phyloP scores from a whole-genome alignment of 2,797 vertebrate genomes.

The Euthynnus affinis region DNA sequence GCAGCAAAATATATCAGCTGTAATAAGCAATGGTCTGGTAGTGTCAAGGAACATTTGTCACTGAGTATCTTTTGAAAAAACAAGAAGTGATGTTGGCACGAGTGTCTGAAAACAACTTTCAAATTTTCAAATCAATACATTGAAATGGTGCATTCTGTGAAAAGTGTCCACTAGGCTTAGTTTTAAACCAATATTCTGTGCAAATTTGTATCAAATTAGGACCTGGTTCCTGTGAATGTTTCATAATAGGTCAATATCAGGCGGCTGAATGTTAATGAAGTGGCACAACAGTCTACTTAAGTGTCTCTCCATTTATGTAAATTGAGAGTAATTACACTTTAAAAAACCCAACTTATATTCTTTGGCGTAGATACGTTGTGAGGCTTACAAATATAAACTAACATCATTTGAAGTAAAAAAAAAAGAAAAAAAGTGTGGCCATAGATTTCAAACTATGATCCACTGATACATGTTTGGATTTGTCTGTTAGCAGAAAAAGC shows the following conservation, averaged over 20 bases:
- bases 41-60: too few species aligned
- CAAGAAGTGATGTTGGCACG: not conserved
- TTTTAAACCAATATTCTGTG: not conserved
- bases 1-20: too few species aligned
- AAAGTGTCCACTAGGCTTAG: not conserved
- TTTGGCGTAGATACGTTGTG: too few species aligned
- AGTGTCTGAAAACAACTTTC: not conserved
- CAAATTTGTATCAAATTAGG: not conserved
- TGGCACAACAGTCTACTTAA: constrained; percentile 12
- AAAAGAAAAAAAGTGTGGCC: too few species aligned
- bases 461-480: too few species aligned
- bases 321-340: not conserved
- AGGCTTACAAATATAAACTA: too few species aligned
- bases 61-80: too few species aligned
- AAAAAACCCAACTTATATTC: too few species aligned
- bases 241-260: not conserved
- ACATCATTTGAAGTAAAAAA: too few species aligned
- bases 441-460: too few species aligned
- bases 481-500: too few species aligned
- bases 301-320: not conserved
- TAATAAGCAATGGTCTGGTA: too few species aligned
- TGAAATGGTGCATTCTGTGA: not conserved
- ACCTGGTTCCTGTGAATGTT: not conserved
- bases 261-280: not conserved
- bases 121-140: not conserved